A percentile compares a stretch with the other conserved stretches of the same genome.
Conservation (phyloP, 2,888 invertebrate genomes). For the Scaptomyza parva region DNA sequence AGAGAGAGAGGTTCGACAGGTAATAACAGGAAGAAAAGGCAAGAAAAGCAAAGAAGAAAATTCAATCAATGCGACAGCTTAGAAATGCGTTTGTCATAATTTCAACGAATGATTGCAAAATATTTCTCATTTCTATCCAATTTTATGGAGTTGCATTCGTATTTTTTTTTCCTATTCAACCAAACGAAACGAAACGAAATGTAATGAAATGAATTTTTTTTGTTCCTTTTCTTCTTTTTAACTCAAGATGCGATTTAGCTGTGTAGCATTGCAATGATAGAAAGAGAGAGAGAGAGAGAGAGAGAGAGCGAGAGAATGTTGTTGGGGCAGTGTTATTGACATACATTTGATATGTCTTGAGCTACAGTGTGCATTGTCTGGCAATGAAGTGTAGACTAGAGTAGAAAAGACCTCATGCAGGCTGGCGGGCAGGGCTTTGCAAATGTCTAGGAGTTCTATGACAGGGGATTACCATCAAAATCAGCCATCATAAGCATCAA, state of each 20-base stretch:
- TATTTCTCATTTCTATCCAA: constrained; percentile 64
- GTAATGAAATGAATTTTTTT: constrained; percentile 68
- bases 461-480: constrained; percentile 42
- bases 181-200: constrained; percentile 20
- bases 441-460: constrained; percentile 21
- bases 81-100: constrained; percentile 79
- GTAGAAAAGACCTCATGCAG: constrained; percentile 22
- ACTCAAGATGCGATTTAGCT: background rate
- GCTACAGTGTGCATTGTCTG: constrained; percentile 57
- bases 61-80: constrained; percentile 75
- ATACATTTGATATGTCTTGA: constrained; percentile 66
- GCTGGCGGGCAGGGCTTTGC: constrained; percentile 15
- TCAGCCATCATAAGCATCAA: constrained; percentile 24
- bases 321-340: constrained; percentile 66
- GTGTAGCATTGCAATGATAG: background rate
- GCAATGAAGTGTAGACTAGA: constrained; percentile 45
- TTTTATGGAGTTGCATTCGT: constrained; percentile 35
- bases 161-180: constrained; percentile 34
- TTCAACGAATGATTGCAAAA: constrained; percentile 74
- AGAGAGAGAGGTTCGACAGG: constrained; percentile 1
- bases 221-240: background rate
- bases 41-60: constrained; percentile 52
- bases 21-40: constrained; percentile 7
- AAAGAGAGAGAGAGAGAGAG: background rate
- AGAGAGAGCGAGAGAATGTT: constrained; percentile 7